phyloP scores from a whole-genome alignment of 2,888 invertebrate species.

The Drosophila engyochracea region DNA sequence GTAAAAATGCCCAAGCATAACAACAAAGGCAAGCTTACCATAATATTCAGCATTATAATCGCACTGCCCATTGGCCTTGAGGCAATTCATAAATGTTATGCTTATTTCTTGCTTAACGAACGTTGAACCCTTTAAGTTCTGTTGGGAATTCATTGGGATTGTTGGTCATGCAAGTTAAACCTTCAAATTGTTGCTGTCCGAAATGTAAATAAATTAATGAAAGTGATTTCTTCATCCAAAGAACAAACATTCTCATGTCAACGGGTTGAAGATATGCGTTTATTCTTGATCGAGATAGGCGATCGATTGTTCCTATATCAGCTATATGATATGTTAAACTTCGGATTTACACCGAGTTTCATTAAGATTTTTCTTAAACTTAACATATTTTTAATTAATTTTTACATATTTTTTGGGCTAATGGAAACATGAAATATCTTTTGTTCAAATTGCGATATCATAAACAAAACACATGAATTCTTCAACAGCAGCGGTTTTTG shows the following conservation, averaged over 20 bases:
- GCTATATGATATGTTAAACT: neutral
- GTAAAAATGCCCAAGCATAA: neutral
- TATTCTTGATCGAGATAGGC: neutral
- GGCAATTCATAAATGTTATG: constrained; percentile 38
- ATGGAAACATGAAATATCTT: no score
- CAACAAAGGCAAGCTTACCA: constrained; percentile 15
- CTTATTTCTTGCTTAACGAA: constrained; percentile 2
- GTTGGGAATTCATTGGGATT: neutral
- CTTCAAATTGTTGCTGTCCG: neutral
- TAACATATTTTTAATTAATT: neutral
- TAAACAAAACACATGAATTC: neutral
- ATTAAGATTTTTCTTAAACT: neutral
- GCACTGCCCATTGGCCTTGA: constrained; percentile 22
- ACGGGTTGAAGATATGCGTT: neutral
- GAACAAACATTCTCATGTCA: neutral
- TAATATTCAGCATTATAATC: constrained; percentile 38
- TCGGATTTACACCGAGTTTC: neutral
- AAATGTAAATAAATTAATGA: neutral
- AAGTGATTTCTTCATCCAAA: neutral
- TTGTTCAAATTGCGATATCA: neutral
- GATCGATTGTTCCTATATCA: neutral
- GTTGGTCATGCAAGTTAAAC: neutral
- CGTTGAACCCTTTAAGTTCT: constrained; percentile 9
- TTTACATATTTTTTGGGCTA: neutral
- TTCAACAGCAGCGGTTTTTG: neutral